phyloP scores from a whole-genome alignment of 1,140 invertebrate genomes.

The Bradysia coprophila region DNA sequence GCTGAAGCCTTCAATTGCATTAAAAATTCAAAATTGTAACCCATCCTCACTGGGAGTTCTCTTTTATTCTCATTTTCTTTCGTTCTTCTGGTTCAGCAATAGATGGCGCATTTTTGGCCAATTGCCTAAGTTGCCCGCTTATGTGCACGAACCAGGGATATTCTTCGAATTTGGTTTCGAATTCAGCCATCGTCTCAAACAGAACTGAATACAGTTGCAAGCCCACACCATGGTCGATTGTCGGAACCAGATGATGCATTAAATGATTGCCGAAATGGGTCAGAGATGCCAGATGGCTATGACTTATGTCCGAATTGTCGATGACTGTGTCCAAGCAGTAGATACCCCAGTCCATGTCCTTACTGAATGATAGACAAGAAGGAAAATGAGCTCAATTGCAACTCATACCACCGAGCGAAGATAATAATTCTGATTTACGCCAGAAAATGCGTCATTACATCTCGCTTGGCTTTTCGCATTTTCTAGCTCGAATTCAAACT shows the following conservation, averaged over 20 bases:
- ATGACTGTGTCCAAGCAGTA: slow-evolving; percentile 55
- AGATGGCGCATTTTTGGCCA: slow-evolving; percentile 30
- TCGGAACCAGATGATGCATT: slow-evolving; percentile 67
- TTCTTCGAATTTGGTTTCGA: slow-evolving; percentile 33
- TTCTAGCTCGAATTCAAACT: too few species aligned
- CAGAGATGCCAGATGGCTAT: slow-evolving; percentile 43
- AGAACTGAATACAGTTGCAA: slow-evolving; percentile 42
- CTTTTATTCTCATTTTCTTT: slow-evolving; percentile 1
- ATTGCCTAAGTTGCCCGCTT: slow-evolving; percentile 46
- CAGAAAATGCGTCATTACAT: too few species aligned
- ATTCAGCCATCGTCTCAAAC: slow-evolving; percentile 46
- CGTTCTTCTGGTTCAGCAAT: too few species aligned
- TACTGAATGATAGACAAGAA: slow-evolving; percentile 21
- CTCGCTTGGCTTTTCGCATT: too few species aligned
- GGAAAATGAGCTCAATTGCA: too few species aligned
- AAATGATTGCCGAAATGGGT: slow-evolving; percentile 58
- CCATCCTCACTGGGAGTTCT: not conserved
- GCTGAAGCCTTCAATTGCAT: too few species aligned
- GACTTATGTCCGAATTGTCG: slow-evolving; percentile 48
- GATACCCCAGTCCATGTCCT: slow-evolving; percentile 56
- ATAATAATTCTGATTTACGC: too few species aligned
- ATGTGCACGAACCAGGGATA: slow-evolving; percentile 37
- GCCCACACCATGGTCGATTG: slow-evolving; percentile 54
- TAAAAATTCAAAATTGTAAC: not conserved
- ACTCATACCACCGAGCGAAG: too few species aligned